phyloP scores from a whole-genome alignment of 2,797 vertebrate species.

The Ispidina picta region DNA sequence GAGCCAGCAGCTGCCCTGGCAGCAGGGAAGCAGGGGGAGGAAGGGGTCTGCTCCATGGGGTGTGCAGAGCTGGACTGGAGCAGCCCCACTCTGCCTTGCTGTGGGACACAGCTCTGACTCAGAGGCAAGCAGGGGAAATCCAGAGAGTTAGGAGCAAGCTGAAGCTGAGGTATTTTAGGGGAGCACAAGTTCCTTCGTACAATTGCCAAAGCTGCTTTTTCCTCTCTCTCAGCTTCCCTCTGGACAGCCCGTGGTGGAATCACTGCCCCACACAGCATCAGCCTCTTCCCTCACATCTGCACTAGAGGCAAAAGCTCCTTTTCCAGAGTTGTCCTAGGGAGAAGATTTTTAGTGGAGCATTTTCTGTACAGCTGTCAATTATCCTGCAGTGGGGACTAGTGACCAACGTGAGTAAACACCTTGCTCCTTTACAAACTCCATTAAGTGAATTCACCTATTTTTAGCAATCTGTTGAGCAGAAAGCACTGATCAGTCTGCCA shows the following conservation, averaged over 20 bases:
- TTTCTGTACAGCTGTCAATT: not conserved
- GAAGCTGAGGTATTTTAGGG: not conserved
- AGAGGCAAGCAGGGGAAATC: not conserved
- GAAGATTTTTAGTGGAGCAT: not conserved
- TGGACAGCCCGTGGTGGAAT: not conserved
- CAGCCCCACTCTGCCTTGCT: not conserved
- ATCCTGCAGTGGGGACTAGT: not conserved
- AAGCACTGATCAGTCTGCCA: not conserved
- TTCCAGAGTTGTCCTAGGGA: not conserved
- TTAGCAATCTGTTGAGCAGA: slow-evolving; percentile 54
- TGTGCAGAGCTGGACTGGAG: not conserved
- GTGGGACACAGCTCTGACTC: not conserved
- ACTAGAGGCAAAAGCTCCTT: not conserved
- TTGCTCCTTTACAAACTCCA: not conserved
- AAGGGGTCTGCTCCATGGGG: not conserved
- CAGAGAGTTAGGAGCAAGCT: not conserved
- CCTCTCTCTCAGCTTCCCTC: not conserved
- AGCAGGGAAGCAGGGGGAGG: not conserved
- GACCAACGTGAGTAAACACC: not conserved
- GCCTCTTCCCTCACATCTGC: not conserved
- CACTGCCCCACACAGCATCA: not conserved
- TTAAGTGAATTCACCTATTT: slow-evolving; percentile 24
- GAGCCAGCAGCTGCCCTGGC: not conserved
- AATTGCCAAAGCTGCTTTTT: not conserved
- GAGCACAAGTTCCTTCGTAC: not conserved